A percentile compares a stretch with the other conserved stretches of the same genome.
Conservation (phyloP, 2,888 invertebrate genomes). For the Steromphala cineraria region DNA sequence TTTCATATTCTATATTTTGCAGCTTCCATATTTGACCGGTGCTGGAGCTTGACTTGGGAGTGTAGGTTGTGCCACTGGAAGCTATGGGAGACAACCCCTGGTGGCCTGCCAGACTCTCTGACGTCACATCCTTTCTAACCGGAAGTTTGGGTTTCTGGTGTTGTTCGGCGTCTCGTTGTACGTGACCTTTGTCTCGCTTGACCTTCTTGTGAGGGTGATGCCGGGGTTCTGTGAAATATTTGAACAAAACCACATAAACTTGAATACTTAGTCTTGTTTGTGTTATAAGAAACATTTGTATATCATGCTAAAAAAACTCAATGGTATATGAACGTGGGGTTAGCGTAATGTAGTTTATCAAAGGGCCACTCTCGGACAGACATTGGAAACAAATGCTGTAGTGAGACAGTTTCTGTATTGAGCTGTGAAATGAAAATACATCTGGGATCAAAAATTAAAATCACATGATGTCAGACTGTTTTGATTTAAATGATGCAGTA, state of each 20-base stretch:
- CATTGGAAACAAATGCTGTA: too few species aligned
- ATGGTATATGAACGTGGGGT: too few species aligned
- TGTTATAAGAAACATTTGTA: too few species aligned
- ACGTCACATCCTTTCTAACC: constrained; percentile 29
- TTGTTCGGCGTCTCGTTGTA: background rate
- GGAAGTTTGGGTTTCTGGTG: constrained; percentile 8
- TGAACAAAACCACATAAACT: background rate
- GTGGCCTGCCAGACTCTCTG: constrained; percentile 29
- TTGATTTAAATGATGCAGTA: too few species aligned
- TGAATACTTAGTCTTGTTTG: too few species aligned
- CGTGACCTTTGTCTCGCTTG: constrained; percentile 29
- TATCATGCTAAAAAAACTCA: too few species aligned
- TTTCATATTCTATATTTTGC: constrained; percentile 58
- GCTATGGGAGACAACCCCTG: constrained; percentile 59
- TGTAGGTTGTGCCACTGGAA: constrained; percentile 66
- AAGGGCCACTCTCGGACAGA: too few species aligned
- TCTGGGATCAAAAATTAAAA: too few species aligned
- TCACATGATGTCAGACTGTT: too few species aligned
- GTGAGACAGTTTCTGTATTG: too few species aligned
- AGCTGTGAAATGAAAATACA: too few species aligned
- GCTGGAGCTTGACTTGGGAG: constrained; percentile 66
- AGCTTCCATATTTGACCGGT: constrained; percentile 59
- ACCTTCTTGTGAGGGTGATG: background rate
- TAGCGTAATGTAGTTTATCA: too few species aligned
- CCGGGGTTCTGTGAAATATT: background rate